Percentiles rank a stretch among this genome's conserved stretches.
Evolutionary conservation across 2,888 invertebrate genomes (phyloP).

Genomic region (Tortrix viridana): DNA sequence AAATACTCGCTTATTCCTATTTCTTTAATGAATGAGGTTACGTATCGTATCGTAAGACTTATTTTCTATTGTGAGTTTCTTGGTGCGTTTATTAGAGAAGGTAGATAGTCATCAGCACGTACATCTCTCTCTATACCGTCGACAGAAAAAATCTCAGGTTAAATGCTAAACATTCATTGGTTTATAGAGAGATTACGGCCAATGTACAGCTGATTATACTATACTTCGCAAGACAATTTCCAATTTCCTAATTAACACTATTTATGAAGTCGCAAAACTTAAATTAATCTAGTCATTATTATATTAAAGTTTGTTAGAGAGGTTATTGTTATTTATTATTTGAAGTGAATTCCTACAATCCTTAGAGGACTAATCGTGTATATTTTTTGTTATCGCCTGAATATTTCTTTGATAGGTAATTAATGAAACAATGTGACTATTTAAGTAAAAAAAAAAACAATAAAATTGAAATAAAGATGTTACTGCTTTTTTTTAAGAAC

Average conservation of each 20-base stretch:
- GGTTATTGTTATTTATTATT: slow-evolving; percentile 67
- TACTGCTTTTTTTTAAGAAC: slow-evolving; percentile 4
- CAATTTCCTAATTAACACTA: slow-evolving; percentile 73
- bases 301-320: slow-evolving; percentile 75
- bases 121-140: slow-evolving; percentile 1
- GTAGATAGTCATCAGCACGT: slow-evolving; percentile 45
- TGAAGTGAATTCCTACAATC: slow-evolving; percentile 70
- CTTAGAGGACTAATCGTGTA: slow-evolving; percentile 66
- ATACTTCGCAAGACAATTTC: slow-evolving; percentile 69
- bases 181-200: slow-evolving; percentile 7
- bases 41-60: slow-evolving; percentile 56
- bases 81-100: slow-evolving; percentile 67
- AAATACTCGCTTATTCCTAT: slow-evolving; percentile 68
- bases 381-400: slow-evolving; percentile 53
- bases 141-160: not conserved
- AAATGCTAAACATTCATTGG: slow-evolving; percentile 9
- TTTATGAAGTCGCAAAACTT: slow-evolving; percentile 67
- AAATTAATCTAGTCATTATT: slow-evolving; percentile 78
- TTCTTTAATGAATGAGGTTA: slow-evolving; percentile 65
- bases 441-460: slow-evolving; percentile 66
- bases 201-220: slow-evolving; percentile 36
- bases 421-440: slow-evolving; percentile 73
- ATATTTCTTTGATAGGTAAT: slow-evolving; percentile 66
- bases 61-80: slow-evolving; percentile 65
- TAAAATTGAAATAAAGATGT: slow-evolving; percentile 34